phyloP scores from a whole-genome alignment of 2,888 invertebrate genomes.

The Campaea margaritaria region DNA sequence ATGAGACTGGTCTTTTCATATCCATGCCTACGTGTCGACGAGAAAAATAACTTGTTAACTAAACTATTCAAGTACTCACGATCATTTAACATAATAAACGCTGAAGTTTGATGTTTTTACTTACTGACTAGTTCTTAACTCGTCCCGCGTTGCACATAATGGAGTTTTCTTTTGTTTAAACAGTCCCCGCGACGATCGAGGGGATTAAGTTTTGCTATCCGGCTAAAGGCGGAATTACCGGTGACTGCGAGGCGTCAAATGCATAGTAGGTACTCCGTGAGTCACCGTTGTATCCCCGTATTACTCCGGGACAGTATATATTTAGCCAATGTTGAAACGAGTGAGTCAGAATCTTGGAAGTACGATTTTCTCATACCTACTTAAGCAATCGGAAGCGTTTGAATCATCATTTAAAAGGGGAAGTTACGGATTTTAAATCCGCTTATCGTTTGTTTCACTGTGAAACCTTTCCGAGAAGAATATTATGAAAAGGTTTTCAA shows the following conservation, averaged over 20 bases:
- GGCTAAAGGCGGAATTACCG: slow-evolving; percentile 8
- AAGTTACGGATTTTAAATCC: slow-evolving; percentile 25
- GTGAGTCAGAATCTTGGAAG: slow-evolving; percentile 18
- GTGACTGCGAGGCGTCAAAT: slow-evolving; percentile 18
- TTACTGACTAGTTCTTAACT: no score
- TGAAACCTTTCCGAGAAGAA: slow-evolving; percentile 11
- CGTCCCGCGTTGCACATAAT: no score
- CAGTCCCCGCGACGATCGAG: neutral
- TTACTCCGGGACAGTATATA: slow-evolving; percentile 5
- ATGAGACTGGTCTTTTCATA: no score
- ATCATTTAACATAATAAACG: no score
- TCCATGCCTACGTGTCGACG: no score
- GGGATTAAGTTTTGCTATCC: neutral
- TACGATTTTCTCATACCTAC: slow-evolving; percentile 8
- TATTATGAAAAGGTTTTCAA: slow-evolving; percentile 8
- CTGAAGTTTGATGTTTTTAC: no score
- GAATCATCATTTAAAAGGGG: slow-evolving; percentile 9
- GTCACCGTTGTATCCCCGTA: slow-evolving; percentile 17
- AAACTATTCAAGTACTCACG: no score
- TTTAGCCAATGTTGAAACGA: slow-evolving; percentile 1
- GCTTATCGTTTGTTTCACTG: slow-evolving; percentile 27
- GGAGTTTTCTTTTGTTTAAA: neutral
- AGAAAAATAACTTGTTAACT: no score
- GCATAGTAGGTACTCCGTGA: slow-evolving; percentile 10
- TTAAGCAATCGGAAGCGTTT: slow-evolving; percentile 23